Conservation (phyloP, 2,797 vertebrate species). For the Otolemur crassicaudatus region DNA sequence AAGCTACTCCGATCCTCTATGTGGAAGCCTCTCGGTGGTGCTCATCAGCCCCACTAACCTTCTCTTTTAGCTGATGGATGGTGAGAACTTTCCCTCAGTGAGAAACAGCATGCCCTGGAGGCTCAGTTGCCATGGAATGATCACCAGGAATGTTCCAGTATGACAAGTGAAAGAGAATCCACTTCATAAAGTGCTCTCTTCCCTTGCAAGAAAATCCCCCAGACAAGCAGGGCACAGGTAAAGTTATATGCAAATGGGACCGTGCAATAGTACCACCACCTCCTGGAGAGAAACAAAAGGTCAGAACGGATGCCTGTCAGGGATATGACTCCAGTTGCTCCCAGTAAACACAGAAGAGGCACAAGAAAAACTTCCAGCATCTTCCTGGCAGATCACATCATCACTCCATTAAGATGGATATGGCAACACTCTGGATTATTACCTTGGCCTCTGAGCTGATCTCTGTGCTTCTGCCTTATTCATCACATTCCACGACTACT, state of each 20-base stretch:
- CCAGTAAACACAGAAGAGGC: neutral
- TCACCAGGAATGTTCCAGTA: conserved; percentile 23
- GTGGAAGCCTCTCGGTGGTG: neutral
- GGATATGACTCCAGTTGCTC: neutral
- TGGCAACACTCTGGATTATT: accelerated
- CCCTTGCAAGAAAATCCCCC: conserved; percentile 50
- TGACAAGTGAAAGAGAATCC: conserved; percentile 2
- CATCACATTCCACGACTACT: neutral
- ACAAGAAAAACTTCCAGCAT: neutral
- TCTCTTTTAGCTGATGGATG: conserved; percentile 32
- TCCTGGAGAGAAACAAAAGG: neutral
- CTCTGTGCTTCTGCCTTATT: neutral
- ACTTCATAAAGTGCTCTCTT: conserved; percentile 39
- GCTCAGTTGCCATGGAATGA: conserved; percentile 49
- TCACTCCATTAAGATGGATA: neutral
- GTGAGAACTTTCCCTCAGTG: conserved; percentile 34
- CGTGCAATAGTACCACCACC: neutral
- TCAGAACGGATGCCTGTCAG: neutral
- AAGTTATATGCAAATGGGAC: neutral
- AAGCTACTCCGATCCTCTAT: neutral
- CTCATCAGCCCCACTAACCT: conserved; percentile 63
- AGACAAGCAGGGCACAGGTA: neutral
- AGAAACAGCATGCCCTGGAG: conserved; percentile 29
- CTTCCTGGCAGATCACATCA: neutral
- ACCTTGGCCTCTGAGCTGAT: neutral